These are phyloP conservation scores for Netelia virgata DNA, from an alignment of 2,888 invertebrate genomes.

Conservation along the genomic window DNA sequence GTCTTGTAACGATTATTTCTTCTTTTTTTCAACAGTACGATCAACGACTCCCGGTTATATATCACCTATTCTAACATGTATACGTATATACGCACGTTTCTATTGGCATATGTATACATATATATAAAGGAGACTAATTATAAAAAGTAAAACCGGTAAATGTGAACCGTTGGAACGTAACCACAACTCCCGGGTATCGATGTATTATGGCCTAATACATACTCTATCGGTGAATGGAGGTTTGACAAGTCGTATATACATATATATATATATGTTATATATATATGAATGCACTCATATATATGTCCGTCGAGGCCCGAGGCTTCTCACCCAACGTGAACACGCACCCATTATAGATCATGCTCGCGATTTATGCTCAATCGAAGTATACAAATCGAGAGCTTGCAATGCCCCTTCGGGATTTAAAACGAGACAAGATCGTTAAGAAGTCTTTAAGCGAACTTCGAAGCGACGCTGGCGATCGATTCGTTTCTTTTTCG, in stretches of 20 bases:
- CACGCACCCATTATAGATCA: conserved; percentile 33
- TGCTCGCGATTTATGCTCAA: conserved; percentile 21
- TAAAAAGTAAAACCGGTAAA: conserved; percentile 52
- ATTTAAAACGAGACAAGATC: conserved; percentile 29
- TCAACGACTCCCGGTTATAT: conserved; percentile 4
- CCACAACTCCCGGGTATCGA: conserved; percentile 37
- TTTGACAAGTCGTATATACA: conserved; percentile 33
- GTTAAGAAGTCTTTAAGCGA: conserved; percentile 26
- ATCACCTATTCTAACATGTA: conserved; percentile 17
- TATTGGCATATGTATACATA: not conserved
- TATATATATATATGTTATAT: conserved; percentile 22
- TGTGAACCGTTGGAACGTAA: conserved; percentile 55
- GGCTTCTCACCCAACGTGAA: conserved; percentile 27
- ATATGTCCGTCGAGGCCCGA: conserved; percentile 15
- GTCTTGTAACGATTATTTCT: not conserved
- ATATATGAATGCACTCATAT: conserved; percentile 9
- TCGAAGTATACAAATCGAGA: conserved; percentile 41
- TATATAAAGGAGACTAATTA: conserved; percentile 40
- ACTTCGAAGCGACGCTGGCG: not conserved
- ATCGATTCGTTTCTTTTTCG: not conserved
- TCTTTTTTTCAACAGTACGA: not conserved
- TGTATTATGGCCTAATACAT: conserved; percentile 41
- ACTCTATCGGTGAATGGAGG: conserved; percentile 55
- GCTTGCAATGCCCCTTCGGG: conserved; percentile 6
- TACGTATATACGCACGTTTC: not conserved